Evolutionary conservation across 2,113 vertebrate genomes (phyloP).

Genomic region (Seriola aureovittata): DNA sequence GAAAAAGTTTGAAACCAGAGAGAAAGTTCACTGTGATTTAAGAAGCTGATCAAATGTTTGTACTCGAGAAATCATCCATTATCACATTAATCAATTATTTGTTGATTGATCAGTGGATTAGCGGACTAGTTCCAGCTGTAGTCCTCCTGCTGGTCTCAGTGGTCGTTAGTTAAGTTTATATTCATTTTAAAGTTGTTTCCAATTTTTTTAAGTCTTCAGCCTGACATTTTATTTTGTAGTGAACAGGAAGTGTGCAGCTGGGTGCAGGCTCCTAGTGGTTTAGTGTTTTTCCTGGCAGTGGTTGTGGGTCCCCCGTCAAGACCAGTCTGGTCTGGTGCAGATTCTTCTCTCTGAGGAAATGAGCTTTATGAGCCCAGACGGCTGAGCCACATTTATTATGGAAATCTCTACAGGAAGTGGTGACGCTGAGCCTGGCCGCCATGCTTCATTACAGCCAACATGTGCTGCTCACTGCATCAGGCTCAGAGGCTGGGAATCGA

Average conservation of each 20-base stretch:
- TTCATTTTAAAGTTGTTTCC: too few species aligned
- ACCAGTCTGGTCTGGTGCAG: conserved; percentile 47
- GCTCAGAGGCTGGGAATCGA: not conserved
- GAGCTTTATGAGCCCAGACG: conserved; percentile 69
- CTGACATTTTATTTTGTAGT: conserved; percentile 32
- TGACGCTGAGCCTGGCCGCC: not conserved
- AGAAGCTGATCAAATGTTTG: too few species aligned
- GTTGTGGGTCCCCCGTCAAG: conserved; percentile 25
- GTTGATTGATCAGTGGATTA: too few species aligned
- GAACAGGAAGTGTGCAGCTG: conserved; percentile 31
- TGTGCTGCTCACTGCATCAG: not conserved
- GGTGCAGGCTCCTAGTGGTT: conserved; percentile 3
- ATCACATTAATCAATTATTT: too few species aligned
- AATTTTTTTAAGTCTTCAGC: not conserved
- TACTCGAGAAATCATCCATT: too few species aligned
- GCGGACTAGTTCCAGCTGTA: too few species aligned
- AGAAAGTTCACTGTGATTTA: too few species aligned
- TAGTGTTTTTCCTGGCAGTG: conserved; percentile 60
- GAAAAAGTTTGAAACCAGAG: too few species aligned
- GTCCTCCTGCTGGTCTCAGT: too few species aligned
- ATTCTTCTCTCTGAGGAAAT: conserved; percentile 77
- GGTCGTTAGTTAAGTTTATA: too few species aligned
- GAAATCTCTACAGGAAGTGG: conserved; percentile 70
- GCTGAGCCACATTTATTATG: conserved; percentile 67
- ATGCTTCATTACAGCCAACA: conserved; percentile 36